Evolutionary conservation across 2,888 invertebrate genomes (phyloP).

Genomic region (Chirona hameri): DNA sequence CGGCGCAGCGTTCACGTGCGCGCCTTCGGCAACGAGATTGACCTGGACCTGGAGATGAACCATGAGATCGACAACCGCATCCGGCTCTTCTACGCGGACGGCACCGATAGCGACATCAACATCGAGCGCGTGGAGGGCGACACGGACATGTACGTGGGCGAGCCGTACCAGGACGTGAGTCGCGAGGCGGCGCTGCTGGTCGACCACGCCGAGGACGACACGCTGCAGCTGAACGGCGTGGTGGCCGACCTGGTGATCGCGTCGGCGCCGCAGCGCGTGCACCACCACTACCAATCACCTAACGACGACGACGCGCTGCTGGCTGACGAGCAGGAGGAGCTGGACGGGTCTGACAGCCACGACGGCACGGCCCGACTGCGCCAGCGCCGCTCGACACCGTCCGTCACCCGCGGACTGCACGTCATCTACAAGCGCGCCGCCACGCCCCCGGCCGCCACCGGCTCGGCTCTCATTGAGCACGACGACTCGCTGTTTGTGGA

Average conservation of each 20-base stretch:
- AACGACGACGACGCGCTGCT: not conserved
- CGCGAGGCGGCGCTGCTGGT: constrained; percentile 25
- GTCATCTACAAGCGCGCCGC: not conserved
- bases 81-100: not conserved
- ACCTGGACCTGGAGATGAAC: constrained; percentile 2
- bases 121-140: constrained; percentile 26
- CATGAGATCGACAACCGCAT: not conserved
- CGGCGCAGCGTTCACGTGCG: constrained; percentile 24
- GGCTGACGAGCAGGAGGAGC: not conserved
- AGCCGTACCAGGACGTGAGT: constrained; percentile 4
- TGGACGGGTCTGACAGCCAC: not conserved
- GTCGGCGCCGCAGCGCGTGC: not conserved
- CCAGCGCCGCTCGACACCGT: not conserved
- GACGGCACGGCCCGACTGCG: not conserved
- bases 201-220: not conserved
- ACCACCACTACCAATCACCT: not conserved
- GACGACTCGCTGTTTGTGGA: not conserved
- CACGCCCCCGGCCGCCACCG: not conserved
- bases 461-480: not conserved
- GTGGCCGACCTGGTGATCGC: constrained; percentile 10
- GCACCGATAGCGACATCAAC: not conserved
- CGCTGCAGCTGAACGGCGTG: constrained; percentile 14
- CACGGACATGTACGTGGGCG: constrained; percentile 22
- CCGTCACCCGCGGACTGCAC: constrained; percentile 1
- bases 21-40: constrained; percentile 5